These are phyloP conservation scores for Danio jaintianensis DNA, from an alignment of 2,797 vertebrate genomes.

Conservation along the genomic window DNA sequence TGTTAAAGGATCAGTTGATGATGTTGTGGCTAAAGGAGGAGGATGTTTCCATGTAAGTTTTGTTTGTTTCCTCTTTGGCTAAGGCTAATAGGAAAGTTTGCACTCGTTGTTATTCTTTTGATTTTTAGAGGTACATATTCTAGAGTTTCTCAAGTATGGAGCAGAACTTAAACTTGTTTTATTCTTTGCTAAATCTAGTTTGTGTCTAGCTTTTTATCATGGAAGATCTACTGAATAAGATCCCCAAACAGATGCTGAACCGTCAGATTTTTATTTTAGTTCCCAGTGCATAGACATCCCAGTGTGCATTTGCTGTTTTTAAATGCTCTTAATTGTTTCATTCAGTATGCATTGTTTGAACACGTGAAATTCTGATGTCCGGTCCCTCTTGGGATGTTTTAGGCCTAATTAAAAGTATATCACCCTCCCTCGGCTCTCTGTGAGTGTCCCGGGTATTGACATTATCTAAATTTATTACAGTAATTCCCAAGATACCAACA, in stretches of 20 bases:
- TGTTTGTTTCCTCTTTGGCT: slow-evolving; percentile 39
- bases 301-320: not conserved
- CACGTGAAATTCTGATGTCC: not conserved
- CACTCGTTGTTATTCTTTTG: slow-evolving; percentile 4
- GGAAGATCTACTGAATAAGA: not conserved
- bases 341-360: not conserved
- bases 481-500: slow-evolving; percentile 42
- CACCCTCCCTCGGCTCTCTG: slow-evolving; percentile 31
- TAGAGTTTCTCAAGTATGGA: slow-evolving; percentile 21
- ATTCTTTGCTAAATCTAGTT: slow-evolving; percentile 8
- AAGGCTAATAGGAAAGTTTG: slow-evolving; percentile 16
- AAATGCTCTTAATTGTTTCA: not conserved
- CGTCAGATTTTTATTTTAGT: not conserved
- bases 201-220: not conserved
- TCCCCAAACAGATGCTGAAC: not conserved
- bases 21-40: slow-evolving; percentile 43
- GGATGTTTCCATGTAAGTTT: slow-evolving; percentile 37
- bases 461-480: slow-evolving; percentile 55
- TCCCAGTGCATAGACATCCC: not conserved
- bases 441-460: slow-evolving; percentile 40
- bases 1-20: slow-evolving; percentile 56
- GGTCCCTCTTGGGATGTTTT: slow-evolving; percentile 3
- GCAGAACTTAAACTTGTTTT: slow-evolving; percentile 6
- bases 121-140: not conserved
- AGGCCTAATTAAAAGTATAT: slow-evolving; percentile 45